Evolutionary conservation across 1,140 invertebrate genomes (phyloP).

Genomic region (Heliconius nattereri): DNA sequence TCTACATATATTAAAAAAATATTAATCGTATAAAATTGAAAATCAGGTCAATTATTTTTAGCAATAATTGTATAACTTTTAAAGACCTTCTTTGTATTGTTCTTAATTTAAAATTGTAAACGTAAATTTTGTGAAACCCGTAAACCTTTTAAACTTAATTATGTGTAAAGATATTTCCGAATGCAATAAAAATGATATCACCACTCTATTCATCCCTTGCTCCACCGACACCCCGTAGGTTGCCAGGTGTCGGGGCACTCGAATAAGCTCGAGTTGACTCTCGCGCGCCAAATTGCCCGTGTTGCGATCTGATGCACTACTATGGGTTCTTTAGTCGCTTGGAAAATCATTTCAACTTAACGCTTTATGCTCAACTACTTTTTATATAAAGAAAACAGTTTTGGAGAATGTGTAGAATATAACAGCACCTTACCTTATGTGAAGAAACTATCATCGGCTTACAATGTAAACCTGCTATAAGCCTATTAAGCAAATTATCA

Average conservation of each 20-base stretch:
- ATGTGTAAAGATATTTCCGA: not conserved
- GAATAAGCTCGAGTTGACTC: conserved; percentile 56
- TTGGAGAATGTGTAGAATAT: not conserved
- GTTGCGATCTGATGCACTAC: conserved; percentile 64
- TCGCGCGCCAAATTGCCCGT: conserved; percentile 71
- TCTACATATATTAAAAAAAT: no score
- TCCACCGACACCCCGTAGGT: conserved; percentile 45
- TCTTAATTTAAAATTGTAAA: not conserved
- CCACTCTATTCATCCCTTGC: conserved; percentile 44
- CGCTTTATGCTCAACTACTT: conserved; percentile 25
- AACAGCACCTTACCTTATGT: not conserved
- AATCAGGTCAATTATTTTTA: not conserved
- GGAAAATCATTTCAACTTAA: conserved; percentile 62
- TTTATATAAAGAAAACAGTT: not conserved
- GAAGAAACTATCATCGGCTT: not conserved
- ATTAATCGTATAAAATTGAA: not conserved
- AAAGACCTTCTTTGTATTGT: not conserved
- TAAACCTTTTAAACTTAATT: not conserved
- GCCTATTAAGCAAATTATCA: no score
- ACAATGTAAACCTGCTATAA: no score
- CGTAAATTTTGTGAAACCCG: not conserved
- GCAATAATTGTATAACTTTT: not conserved
- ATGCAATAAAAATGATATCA: not conserved
- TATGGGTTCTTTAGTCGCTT: conserved; percentile 60
- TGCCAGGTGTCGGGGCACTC: conserved; percentile 64